A percentile compares a stretch with the other conserved stretches of the same genome.
Evolutionary conservation across 2,888 invertebrate genomes (phyloP).

Genomic region (Sialis lutaria): DNA sequence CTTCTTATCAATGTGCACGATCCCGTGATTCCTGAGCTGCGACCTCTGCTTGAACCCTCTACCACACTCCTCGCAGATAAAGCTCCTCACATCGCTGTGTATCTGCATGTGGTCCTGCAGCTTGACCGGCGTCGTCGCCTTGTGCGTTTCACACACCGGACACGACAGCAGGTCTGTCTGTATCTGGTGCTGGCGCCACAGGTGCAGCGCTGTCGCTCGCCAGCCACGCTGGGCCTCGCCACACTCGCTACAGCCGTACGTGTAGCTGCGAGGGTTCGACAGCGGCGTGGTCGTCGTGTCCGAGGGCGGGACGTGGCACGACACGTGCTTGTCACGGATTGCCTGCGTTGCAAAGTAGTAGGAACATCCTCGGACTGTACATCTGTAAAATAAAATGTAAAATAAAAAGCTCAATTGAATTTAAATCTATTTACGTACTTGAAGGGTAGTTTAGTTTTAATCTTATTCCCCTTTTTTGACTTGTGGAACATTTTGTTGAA

Average conservation of each 20-base stretch:
- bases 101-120: conserved; percentile 45
- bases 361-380: conserved; percentile 32
- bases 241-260: conserved; percentile 36
- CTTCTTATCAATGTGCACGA: conserved; percentile 26
- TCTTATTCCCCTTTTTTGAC: too few relatives aligned
- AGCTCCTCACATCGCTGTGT: conserved; percentile 33
- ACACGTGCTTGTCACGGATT: conserved; percentile 28
- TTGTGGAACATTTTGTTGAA: too few relatives aligned
- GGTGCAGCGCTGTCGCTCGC: conserved; percentile 46
- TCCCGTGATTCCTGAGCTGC: conserved; percentile 42
- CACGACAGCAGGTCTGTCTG: conserved; percentile 40
- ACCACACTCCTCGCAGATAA: conserved; percentile 33
- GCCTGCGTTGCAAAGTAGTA: conserved; percentile 31
- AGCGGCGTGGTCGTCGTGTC: neutral
- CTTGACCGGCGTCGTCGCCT: conserved; percentile 32
- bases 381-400: conserved; percentile 21
- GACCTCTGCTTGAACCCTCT: conserved; percentile 41
- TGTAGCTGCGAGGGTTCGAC: conserved; percentile 18
- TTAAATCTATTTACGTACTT: too few relatives aligned
- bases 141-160: conserved; percentile 35
- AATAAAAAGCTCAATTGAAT: too few relatives aligned
- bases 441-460: too few relatives aligned
- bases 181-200: conserved; percentile 48
- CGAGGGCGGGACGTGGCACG: conserved; percentile 25
- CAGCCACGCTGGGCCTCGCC: conserved; percentile 35